These are phyloP conservation scores for Lamproptera curius DNA, from an alignment of 2,888 invertebrate genomes.

Conservation along the genomic window DNA sequence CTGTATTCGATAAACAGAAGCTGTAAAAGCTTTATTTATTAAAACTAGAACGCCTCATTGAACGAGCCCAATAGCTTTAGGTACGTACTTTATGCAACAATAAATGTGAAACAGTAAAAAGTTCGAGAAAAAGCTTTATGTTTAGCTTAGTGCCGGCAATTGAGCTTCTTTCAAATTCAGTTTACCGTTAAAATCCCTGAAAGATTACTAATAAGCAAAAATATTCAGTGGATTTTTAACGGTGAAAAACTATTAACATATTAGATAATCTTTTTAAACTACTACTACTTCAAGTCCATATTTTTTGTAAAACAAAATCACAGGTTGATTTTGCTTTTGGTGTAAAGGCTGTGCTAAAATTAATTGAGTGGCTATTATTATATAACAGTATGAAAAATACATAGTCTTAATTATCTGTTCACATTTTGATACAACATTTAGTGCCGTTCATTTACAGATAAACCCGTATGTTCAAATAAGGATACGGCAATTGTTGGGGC, in stretches of 20 bases:
- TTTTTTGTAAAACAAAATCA: too few relatives aligned
- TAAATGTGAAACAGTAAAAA: slow-evolving; percentile 17
- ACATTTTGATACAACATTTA: too few relatives aligned
- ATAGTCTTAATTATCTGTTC: too few relatives aligned
- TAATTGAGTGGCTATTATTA: too few relatives aligned
- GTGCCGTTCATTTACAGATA: slow-evolving; percentile 78
- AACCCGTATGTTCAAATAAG: slow-evolving; percentile 86
- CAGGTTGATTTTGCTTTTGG: slow-evolving; percentile 1
- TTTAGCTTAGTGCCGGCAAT: slow-evolving; percentile 18
- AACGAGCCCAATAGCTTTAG: slow-evolving; percentile 31
- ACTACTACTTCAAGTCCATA: too few relatives aligned
- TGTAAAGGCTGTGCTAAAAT: not conserved
- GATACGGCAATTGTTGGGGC: slow-evolving; percentile 90
- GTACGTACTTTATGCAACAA: slow-evolving; percentile 21
- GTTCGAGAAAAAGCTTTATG: slow-evolving; percentile 16
- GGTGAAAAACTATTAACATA: too few relatives aligned
- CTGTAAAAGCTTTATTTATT: slow-evolving; percentile 18
- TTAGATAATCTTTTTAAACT: too few relatives aligned
- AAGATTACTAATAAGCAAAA: slow-evolving; percentile 7
- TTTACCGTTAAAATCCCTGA: slow-evolving; percentile 3
- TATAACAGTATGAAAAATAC: too few relatives aligned
- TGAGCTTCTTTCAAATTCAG: slow-evolving; percentile 15
- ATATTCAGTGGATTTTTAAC: slow-evolving; percentile 7
- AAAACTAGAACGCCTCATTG: slow-evolving; percentile 31
- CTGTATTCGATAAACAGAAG: slow-evolving; percentile 16